phyloP scores from a whole-genome alignment of 2,888 invertebrate species.

The Incurvaria masculella region DNA sequence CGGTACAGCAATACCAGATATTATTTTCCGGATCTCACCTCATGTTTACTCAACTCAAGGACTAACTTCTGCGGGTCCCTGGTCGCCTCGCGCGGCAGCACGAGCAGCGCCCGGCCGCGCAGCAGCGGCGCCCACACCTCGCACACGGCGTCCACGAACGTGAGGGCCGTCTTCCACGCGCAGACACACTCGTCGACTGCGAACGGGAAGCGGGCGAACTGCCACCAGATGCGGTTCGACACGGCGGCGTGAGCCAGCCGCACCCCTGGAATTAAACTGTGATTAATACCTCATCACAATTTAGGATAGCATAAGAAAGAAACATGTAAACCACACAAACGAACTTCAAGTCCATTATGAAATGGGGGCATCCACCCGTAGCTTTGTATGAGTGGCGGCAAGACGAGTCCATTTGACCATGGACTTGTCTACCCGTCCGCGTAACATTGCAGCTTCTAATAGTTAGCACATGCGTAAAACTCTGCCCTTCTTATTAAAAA shows the following conservation, averaged over 20 bases:
- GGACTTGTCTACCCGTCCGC: too few species aligned
- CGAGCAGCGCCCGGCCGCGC: slow-evolving; percentile 65
- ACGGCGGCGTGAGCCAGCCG: slow-evolving; percentile 73
- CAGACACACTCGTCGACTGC: slow-evolving; percentile 63
- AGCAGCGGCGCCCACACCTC: slow-evolving; percentile 87
- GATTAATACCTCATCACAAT: too few species aligned
- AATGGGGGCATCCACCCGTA: not conserved
- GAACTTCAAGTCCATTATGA: too few species aligned
- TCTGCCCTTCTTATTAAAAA: too few species aligned
- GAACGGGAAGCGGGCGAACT: slow-evolving; percentile 80
- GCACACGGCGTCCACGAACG: slow-evolving; percentile 86
- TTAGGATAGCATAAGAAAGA: too few species aligned
- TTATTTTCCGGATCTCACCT: too few species aligned
- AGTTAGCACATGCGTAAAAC: too few species aligned
- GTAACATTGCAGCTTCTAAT: too few species aligned
- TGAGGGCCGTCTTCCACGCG: slow-evolving; percentile 87
- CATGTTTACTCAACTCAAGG: slow-evolving; percentile 63
- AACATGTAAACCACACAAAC: too few species aligned
- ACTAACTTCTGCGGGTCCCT: slow-evolving; percentile 77
- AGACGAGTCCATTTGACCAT: too few species aligned
- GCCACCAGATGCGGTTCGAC: slow-evolving; percentile 84
- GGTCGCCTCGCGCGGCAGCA: slow-evolving; percentile 70
- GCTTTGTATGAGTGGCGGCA: too few species aligned
- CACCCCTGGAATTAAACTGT: slow-evolving; percentile 59
- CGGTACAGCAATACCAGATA: too few species aligned